Evolutionary conservation across 2,113 vertebrate genomes (phyloP).

Genomic region (Falcunculus frontatus): DNA sequence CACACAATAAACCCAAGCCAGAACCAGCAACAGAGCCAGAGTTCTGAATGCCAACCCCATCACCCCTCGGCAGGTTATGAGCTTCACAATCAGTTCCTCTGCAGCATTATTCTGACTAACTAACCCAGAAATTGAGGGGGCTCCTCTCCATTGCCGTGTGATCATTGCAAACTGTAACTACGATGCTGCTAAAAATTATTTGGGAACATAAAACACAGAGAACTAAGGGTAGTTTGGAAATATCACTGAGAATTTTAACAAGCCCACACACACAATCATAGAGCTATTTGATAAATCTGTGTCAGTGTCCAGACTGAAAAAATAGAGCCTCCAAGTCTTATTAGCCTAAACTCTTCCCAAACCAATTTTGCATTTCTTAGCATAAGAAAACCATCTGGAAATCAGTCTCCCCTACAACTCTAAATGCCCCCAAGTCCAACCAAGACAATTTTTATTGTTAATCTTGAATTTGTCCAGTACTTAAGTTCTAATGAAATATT

Average conservation of each 20-base stretch:
- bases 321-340: background rate
- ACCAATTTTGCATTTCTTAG: background rate
- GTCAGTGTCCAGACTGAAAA: background rate
- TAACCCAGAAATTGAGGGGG: background rate
- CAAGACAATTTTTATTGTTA: background rate
- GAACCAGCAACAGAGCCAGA: background rate
- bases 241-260: background rate
- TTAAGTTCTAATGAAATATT: background rate
- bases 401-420: background rate
- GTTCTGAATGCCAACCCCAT: background rate
- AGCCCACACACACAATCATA: accelerated
- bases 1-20: background rate
- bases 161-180: background rate
- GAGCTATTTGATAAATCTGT: background rate
- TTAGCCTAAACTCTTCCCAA: background rate
- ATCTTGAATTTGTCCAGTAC: background rate
- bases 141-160: background rate
- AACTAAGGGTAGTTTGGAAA: background rate
- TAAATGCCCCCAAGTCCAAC: background rate
- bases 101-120: background rate
- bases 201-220: background rate
- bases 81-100: background rate
- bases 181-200: background rate
- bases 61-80: background rate
- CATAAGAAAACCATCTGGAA: background rate